Conservation (phyloP, 2,888 invertebrate genomes). For the Scaeva pyrastri region DNA sequence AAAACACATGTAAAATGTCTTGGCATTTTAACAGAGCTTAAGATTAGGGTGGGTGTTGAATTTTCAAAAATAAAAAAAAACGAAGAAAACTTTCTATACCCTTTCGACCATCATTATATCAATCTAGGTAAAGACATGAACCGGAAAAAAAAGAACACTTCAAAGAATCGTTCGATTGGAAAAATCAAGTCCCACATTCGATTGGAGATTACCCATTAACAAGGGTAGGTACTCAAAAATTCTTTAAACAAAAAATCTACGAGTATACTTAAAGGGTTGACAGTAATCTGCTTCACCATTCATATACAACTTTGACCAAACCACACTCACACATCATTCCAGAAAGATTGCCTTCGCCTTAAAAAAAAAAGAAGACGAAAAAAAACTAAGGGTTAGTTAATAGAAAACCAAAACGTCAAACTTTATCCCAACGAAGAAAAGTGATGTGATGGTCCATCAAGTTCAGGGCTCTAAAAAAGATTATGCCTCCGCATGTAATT, state of each 20-base stretch:
- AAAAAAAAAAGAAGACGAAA: neutral
- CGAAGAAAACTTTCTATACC: slow-evolving; percentile 1
- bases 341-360: slow-evolving; percentile 35
- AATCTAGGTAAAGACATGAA: slow-evolving; percentile 40
- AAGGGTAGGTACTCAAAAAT: neutral
- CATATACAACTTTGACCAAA: slow-evolving; percentile 1
- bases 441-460: neutral
- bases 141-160: slow-evolving; percentile 30
- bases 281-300: slow-evolving; percentile 59
- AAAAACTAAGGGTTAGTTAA: neutral
- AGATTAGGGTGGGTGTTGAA: slow-evolving; percentile 21
- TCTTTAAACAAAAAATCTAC: slow-evolving; percentile 4
- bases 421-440: slow-evolving; percentile 5
- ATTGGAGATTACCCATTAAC: slow-evolving; percentile 41
- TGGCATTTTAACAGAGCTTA: slow-evolving; percentile 42
- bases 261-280: slow-evolving; percentile 46
- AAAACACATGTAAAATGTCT: slow-evolving; percentile 16
- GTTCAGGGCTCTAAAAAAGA: neutral
- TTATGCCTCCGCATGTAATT: slow-evolving; percentile 37
- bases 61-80: neutral
- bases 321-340: slow-evolving; percentile 59
- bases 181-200: slow-evolving; percentile 36
- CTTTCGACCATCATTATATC: slow-evolving; percentile 40
- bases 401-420: slow-evolving; percentile 14
- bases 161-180: slow-evolving; percentile 65